Base-by-base conservation (phyloP, 2,888 invertebrate genomes). In the Synanthedon tipuliformis region DNA sequence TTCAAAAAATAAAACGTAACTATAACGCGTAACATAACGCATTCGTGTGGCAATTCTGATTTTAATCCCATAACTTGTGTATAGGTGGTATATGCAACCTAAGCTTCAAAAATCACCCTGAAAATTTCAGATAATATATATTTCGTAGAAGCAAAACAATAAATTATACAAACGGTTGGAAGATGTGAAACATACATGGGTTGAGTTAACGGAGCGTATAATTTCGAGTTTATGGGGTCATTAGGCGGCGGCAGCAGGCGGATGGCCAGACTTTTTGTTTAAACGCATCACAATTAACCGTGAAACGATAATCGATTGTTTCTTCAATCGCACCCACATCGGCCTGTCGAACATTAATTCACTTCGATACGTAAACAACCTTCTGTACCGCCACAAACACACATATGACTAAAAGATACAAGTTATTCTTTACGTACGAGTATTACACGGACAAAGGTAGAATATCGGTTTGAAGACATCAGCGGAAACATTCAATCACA, bases 401-500 rank as follows among this genome's bases (percentile, higher is more conserved):
- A 34, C 10, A 34, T 34, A 34, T 34, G 34, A 34, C 34, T 34
- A 34, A 34, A 34, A 10, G 34, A 18, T 18, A 3, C 10, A 34
- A 34, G 8, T 10, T 34, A 34, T 34, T 34, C 34, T 34, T 34
- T 34, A 10, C 10, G 34, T 34, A n/a, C n/a, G n/a, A n/a, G n/a
- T n/a, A 23, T 34, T 34, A 34, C 34, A 34, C 34, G 8, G 34
- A 34, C 34, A 34, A 34, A 34, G 34, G 34, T 34, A 45, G 45
- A 45, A 13, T 49, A 49, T 49, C 49, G 12, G 23, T 49, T 49
- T 49, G 15, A 15, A 16, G 18, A 64, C 66, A 82, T 83, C 83
- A 69, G 72, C 81, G 85, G 85, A 86, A 85, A 73, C 82, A 68
- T 75, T 84, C 82, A 76, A 86, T 86, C 85, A 82, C 78, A 71